These are phyloP conservation scores for Chiroxiphia lanceolata DNA, from an alignment of 2,797 vertebrate genomes.

Conservation along the genomic window DNA sequence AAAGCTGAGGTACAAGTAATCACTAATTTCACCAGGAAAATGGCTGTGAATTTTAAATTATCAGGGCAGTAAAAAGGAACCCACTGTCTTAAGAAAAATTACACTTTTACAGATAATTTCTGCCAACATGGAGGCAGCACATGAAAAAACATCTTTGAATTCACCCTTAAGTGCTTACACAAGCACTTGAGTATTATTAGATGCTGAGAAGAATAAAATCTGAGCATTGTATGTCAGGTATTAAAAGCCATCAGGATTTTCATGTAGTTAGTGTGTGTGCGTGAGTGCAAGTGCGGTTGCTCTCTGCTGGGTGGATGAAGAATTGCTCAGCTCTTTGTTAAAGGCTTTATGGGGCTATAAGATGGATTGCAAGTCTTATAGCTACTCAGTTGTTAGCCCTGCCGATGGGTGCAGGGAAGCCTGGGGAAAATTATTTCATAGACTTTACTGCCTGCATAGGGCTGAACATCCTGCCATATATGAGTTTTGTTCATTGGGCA, in stretches of 20 bases:
- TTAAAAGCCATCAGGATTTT: constrained; percentile 1
- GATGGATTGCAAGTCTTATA: background rate
- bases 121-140: background rate
- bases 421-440: background rate
- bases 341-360: background rate
- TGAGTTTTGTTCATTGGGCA: background rate
- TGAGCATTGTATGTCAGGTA: background rate
- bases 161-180: background rate
- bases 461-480: background rate
- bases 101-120: background rate
- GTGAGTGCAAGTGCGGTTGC: constrained; percentile 29
- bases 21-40: background rate
- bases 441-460: background rate
- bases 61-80: background rate
- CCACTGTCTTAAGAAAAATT: background rate
- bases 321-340: constrained; percentile 53
- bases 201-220: background rate
- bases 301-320: constrained; percentile 61
- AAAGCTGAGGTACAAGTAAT: background rate
- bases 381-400: background rate
- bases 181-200: background rate
- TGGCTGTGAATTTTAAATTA: background rate
- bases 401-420: background rate
- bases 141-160: background rate
- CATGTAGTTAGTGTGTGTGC: background rate